phyloP scores from a whole-genome alignment of 2,113 vertebrate genomes.

The Platichthys stellatus region DNA sequence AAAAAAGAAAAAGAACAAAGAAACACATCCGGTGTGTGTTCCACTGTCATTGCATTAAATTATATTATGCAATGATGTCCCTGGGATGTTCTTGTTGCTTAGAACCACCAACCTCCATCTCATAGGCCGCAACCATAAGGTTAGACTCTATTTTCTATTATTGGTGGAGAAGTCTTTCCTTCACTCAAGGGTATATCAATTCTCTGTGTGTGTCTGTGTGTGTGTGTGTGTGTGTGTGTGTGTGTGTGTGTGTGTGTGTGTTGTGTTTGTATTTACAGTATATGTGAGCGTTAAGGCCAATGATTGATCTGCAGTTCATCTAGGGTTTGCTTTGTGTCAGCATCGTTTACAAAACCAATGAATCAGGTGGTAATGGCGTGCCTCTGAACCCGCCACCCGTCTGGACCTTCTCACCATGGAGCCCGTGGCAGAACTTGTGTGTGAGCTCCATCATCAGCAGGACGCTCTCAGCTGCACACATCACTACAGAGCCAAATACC shows the following conservation, averaged over 20 bases:
- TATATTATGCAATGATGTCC: background rate
- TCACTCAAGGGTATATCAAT: constrained; percentile 38
- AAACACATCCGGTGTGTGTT: background rate
- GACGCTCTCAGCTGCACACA: background rate
- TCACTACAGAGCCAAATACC: too few relatives aligned
- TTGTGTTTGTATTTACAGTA: background rate
- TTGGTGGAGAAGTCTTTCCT: constrained; percentile 41
- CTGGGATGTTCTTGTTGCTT: constrained; percentile 8
- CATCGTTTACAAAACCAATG: constrained; percentile 61
- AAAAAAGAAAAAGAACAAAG: background rate
- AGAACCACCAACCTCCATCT: constrained; percentile 23
- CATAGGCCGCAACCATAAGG: constrained; percentile 30
- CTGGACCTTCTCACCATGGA: constrained; percentile 50
- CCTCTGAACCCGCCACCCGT: constrained; percentile 20
- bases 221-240: background rate
- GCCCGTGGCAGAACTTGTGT: constrained; percentile 42
- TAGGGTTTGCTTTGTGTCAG: constrained; percentile 57
- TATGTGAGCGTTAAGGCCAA: constrained; percentile 28
- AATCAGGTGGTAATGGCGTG: constrained; percentile 70
- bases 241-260: background rate
- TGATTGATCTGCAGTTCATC: constrained; percentile 69
- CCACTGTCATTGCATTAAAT: background rate
- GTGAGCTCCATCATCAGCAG: constrained; percentile 21
- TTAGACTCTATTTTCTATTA: constrained; percentile 49
- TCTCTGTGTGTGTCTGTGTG: background rate